A percentile compares a stretch with the other conserved stretches of the same genome.
Evolutionary conservation across 2,888 invertebrate species (phyloP).

Genomic region (Hydriomena furcata): DNA sequence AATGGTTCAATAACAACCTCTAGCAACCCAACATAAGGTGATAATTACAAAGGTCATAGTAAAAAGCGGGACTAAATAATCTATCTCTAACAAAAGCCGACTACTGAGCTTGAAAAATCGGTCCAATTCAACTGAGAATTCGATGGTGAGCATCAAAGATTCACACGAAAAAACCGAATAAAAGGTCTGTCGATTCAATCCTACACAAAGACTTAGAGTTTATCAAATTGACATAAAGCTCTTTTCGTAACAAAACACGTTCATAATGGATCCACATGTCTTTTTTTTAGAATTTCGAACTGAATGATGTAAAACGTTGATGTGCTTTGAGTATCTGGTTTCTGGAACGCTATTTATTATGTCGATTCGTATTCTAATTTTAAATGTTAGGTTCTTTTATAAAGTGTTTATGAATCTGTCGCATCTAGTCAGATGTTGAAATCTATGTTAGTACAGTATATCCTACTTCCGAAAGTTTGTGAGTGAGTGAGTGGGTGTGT

Average conservation of each 20-base stretch:
- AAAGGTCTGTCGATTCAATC: conserved; percentile 60
- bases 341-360: conserved; percentile 61
- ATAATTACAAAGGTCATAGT: conserved; percentile 61
- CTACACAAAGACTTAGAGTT: conserved; percentile 74
- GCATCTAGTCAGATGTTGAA: conserved; percentile 6
- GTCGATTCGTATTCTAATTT: conserved; percentile 59
- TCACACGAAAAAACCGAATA: conserved; percentile 60
- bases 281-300: conserved; percentile 66
- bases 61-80: conserved; percentile 55
- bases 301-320: conserved; percentile 79
- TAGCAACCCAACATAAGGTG: conserved; percentile 44
- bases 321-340: conserved; percentile 52
- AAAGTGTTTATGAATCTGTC: conserved; percentile 36
- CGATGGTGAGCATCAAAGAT: conserved; percentile 59
- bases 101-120: conserved; percentile 83
- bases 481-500: too few relatives aligned
- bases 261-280: conserved; percentile 76
- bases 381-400: conserved; percentile 50
- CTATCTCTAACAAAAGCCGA: conserved; percentile 73
- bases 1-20: conserved; percentile 11
- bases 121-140: conserved; percentile 73
- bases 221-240: conserved; percentile 83
- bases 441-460: too few relatives aligned
- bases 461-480: too few relatives aligned
- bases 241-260: conserved; percentile 67